Evolutionary conservation across 2,888 invertebrate genomes (phyloP).

Genomic region (Andrena minutula): DNA sequence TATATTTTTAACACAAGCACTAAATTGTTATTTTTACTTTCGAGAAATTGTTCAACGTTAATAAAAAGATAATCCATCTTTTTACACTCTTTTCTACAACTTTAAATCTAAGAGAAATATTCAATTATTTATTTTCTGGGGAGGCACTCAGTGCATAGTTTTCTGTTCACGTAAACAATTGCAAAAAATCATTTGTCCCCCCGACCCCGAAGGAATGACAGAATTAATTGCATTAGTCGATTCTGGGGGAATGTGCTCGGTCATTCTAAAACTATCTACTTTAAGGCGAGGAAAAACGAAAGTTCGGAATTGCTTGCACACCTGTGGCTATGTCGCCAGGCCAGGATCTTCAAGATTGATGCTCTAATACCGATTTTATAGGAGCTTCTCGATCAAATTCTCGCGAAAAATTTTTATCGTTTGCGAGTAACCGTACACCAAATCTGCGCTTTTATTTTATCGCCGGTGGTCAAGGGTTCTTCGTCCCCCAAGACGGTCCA

Average conservation of each 20-base stretch:
- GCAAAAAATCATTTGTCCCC: constrained; percentile 1
- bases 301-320: constrained; percentile 4
- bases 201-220: neutral
- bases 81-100: no score
- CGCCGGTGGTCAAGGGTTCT: neutral
- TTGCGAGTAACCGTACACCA: neutral
- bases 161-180: neutral
- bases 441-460: neutral
- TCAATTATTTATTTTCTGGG: no score
- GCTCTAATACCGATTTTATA: neutral
- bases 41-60: no score
- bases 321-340: neutral
- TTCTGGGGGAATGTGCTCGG: neutral
- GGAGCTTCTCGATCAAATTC: neutral
- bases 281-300: constrained; percentile 1
- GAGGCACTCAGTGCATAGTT: no score
- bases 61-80: no score
- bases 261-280: constrained; percentile 7
- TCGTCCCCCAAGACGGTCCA: neutral
- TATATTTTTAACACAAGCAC: no score
- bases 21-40: no score
- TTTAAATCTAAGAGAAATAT: no score
- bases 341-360: neutral
- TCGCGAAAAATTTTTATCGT: neutral
- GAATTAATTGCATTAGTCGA: constrained; percentile 4